Base-by-base conservation (phyloP, 2,888 invertebrate genomes). In the Hoplodrina ambigua region DNA sequence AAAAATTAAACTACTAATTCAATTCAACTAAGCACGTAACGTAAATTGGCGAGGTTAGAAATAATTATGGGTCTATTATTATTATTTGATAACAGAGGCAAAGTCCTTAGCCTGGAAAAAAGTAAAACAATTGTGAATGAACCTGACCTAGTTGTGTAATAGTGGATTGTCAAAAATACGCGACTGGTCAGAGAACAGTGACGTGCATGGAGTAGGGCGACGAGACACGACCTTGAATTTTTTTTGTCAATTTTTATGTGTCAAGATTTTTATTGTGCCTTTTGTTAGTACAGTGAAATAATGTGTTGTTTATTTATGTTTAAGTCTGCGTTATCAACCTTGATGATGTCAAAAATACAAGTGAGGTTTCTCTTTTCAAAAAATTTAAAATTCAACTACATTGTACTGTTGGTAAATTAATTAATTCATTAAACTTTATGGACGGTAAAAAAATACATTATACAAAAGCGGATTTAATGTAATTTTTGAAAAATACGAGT, bases 101-200 rank as follows among this genome's bases (percentile, higher is more conserved):
- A 72, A 77, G 78, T 68, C 80, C 85, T 86, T 81, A 79, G 77
- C 74, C 78, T 72, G 63, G 78, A 78, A 78, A 73, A 50, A 67
- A 75, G 75, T 62, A 50, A 69, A 69, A 75, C 56, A 69, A 60
- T 56, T 52, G 49, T 57, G 55, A 57, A 44, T 76, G 84, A 84
- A 87, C 85, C 83, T 85, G 86, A 85, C 86, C 83, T 37, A 77
- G 63, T 85, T 87, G 68, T 7, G 78, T 37, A 85, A 85, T 63
- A 71, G 50, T 53, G 33, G 44, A 53, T 57, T 71, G 62, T 63
- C 75, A 67, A 79, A 75, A 75, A 72, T 62, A 63, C 50, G 41
- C 56, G 54, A 66, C 44, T 74, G 44, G 53, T 13, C 20, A 30
- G 63, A 52, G 70, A 57, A 60, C 25, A 69, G 8, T 50, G 63